Evolutionary conservation across 2,113 vertebrate genomes (phyloP).

Genomic region (Limanda limanda): DNA sequence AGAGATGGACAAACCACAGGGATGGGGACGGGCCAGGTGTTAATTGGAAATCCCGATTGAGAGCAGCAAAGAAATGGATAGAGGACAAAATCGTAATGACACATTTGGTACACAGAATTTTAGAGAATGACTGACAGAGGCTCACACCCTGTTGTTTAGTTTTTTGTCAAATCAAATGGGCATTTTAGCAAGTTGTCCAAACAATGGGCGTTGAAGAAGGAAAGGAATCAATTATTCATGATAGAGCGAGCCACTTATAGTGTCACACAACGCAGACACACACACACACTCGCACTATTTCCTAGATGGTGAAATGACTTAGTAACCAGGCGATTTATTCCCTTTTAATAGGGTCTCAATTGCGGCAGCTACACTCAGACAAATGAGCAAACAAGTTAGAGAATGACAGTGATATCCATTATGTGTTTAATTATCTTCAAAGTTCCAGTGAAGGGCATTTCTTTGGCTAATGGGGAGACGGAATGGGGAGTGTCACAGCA

Average conservation of each 20-base stretch:
- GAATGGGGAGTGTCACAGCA: conserved; percentile 77
- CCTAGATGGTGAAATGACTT: conserved; percentile 83
- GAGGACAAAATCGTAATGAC: conserved; percentile 37
- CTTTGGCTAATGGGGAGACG: conserved; percentile 82
- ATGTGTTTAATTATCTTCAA: conserved; percentile 88
- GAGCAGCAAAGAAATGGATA: conserved; percentile 28
- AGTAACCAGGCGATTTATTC: conserved; percentile 83
- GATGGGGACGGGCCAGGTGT: conserved; percentile 15
- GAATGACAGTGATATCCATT: conserved; percentile 86
- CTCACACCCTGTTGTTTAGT: conserved; percentile 57
- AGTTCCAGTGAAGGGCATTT: conserved; percentile 86
- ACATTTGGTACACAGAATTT: conserved; percentile 47
- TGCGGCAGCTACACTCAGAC: conserved; percentile 79
- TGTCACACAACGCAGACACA: conserved; percentile 42
- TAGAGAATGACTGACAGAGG: conserved; percentile 45
- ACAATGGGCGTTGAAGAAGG: conserved; percentile 70
- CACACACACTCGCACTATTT: conserved; percentile 46
- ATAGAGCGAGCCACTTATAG: conserved; percentile 72
- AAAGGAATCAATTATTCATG: conserved; percentile 81
- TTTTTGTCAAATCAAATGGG: conserved; percentile 75
- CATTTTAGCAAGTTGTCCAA: conserved; percentile 76
- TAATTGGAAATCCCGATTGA: conserved; percentile 55
- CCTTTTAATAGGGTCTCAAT: conserved; percentile 84
- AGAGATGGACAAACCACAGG: conserved; percentile 28
- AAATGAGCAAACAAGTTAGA: conserved; percentile 84